Conservation (phyloP, 2,797 vertebrate genomes). For the Margarornis squamiger region DNA sequence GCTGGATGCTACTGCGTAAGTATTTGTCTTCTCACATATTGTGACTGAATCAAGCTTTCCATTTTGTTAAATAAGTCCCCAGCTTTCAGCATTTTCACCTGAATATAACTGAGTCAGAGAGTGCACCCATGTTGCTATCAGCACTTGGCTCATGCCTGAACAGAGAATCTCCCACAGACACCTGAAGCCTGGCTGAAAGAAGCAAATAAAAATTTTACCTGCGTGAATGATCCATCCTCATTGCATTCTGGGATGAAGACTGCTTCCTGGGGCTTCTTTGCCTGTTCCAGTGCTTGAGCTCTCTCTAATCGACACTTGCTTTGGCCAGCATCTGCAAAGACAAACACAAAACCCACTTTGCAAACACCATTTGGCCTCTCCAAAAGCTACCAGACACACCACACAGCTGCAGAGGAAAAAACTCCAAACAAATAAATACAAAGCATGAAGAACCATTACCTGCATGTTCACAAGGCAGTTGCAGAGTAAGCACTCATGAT, state of each 20-base stretch:
- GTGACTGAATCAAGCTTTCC: background rate
- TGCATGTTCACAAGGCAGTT: background rate
- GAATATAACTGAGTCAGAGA: background rate
- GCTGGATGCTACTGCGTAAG: background rate
- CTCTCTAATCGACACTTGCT: slow-evolving; percentile 94
- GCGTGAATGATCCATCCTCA: slow-evolving; percentile 95
- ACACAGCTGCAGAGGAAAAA: rapidly evolving
- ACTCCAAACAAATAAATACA: background rate
- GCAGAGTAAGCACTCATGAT: background rate
- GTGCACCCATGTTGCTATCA: background rate
- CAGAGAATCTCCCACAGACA: background rate
- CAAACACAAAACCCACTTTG: background rate
- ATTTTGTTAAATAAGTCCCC: background rate
- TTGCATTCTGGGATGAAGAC: slow-evolving; percentile 96
- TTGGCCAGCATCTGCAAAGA: slow-evolving; percentile 85
- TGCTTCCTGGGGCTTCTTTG: slow-evolving; percentile 91
- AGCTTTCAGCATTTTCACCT: background rate
- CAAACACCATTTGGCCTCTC: background rate
- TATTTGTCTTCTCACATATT: background rate
- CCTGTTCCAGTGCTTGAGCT: slow-evolving; percentile 89
- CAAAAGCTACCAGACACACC: background rate
- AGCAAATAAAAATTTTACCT: slow-evolving; percentile 74
- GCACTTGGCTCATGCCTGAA: background rate
- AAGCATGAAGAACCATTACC: background rate
- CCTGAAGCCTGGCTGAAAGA: background rate